A percentile compares a stretch with the other conserved stretches of the same genome.
These are phyloP conservation scores for Spermophilus dauricus DNA, from an alignment of 2,113 vertebrate species.

Conservation along the genomic window DNA sequence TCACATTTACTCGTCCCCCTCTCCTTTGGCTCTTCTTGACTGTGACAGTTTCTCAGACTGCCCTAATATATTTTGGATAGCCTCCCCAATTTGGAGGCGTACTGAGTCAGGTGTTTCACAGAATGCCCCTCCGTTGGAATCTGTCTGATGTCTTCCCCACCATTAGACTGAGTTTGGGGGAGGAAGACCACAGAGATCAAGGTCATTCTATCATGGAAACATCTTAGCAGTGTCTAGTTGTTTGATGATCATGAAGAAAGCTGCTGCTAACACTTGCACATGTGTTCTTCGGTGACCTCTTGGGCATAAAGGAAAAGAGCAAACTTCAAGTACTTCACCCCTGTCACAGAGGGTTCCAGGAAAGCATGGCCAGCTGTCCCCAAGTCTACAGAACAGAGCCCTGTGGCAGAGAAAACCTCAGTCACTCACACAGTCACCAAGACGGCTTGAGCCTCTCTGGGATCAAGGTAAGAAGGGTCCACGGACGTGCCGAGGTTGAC, in stretches of 20 bases:
- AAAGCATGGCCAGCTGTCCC: not conserved
- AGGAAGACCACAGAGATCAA: not conserved
- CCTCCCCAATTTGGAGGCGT: not conserved
- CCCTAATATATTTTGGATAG: not conserved
- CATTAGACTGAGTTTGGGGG: not conserved
- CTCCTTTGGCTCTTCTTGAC: not conserved
- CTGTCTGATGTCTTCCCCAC: not conserved
- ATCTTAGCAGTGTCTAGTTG: not conserved
- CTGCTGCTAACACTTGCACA: not conserved
- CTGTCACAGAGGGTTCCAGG: not conserved
- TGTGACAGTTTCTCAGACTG: not conserved
- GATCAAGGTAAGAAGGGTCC: not conserved
- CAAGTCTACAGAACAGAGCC: not conserved
- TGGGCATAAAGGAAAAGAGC: not conserved
- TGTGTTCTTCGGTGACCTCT: not conserved
- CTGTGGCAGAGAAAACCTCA: not conserved
- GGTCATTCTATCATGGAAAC: not conserved
- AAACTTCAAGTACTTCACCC: not conserved
- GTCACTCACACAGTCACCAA: not conserved
- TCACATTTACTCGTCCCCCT: rapidly evolving
- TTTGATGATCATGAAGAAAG: not conserved
- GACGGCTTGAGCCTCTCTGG: not conserved
- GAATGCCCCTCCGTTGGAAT: not conserved
- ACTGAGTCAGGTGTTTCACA: not conserved
- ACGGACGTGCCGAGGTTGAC: not conserved